Evolutionary conservation across 1,140 invertebrate species (phyloP), one percentile per base, ranked within the genome.

Genomic region (Brachionus sp.): DNA sequence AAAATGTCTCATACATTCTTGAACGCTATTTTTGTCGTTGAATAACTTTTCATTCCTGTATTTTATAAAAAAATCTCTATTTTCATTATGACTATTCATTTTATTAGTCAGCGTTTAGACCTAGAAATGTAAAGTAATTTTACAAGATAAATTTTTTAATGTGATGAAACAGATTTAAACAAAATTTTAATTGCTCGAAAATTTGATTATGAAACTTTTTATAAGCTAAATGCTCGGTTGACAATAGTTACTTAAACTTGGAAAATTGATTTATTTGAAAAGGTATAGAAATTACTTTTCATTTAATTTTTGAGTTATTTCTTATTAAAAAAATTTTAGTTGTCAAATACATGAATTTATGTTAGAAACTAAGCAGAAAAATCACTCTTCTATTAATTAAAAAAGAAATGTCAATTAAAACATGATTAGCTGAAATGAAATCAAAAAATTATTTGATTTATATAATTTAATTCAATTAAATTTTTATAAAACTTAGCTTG

Each of bases 61-160:
- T 62, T 80, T 80, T n/a, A 80, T 33, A 35, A 80, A 80, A 44
- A 62, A 80, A 66, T 80, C 77, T 13, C 50, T 23, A 42, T 62
- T 44, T 80, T 80, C 77, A 64, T 33, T 12, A 29, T 42, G 5
- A 7, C 77, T 50, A 13, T 80, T 80, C 77, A 80, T 80, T 66
- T 23, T 80, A 62, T 13, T 46, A 13, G 1, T 13, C 44, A 3
- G 5, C 16, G 5, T 57, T 57, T 7, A 19, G 9, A 57, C n/a
- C n/a, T 0, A 10, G n/a, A n/a, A n/a, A 9, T 25, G 4, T 3
- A n/a, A 19, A 7, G 2, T 9, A 19, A 19, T 57, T 9, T 5
- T 19, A 57, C 50, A n/a, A 57, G 50, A 57, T 57, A 19, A 57
- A 19, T 7, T 19, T 1, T 25, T 19, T 19, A 57, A 19, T 50